Evolutionary conservation across 2,797 vertebrate species (phyloP).

Genomic region (Prionace glauca): DNA sequence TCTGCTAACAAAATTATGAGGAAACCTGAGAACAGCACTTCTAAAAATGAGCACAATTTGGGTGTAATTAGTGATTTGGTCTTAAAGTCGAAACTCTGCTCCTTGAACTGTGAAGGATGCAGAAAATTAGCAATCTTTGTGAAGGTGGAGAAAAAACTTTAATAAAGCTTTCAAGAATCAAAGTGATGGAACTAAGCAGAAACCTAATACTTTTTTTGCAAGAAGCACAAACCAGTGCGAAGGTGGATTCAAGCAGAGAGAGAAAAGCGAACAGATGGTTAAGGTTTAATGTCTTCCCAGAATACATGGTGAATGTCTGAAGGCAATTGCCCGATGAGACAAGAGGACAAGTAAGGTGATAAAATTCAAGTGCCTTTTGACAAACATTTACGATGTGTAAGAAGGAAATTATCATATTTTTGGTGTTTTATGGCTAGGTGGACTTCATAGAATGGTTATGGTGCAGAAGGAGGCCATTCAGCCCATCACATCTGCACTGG

Average conservation of each 20-base stretch:
- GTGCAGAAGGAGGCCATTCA: too few species aligned
- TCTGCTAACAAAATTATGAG: neutral
- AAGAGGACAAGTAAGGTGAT: neutral
- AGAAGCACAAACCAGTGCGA: neutral
- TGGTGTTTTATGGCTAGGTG: neutral
- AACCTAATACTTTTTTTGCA: neutral
- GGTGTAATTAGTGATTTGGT: neutral
- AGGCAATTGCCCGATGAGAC: neutral
- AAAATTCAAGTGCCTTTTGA: neutral
- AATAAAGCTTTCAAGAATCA: neutral
- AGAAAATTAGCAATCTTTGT: neutral
- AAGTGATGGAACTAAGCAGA: neutral
- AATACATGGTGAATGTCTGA: neutral
- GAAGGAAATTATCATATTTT: neutral
- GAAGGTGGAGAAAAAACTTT: neutral
- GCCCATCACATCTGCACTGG: too few species aligned
- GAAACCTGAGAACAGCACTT: neutral
- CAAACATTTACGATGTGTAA: neutral
- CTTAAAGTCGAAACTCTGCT: neutral
- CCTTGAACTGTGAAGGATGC: neutral
- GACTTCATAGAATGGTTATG: too few species aligned
- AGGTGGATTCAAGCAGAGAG: neutral
- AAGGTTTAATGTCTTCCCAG: neutral
- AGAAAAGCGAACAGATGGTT: neutral
- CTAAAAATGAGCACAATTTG: too few species aligned